Evolutionary conservation across 2,888 invertebrate genomes (phyloP), one percentile per base, ranked within the genome.

Genomic region (Esperia sulphurella): DNA sequence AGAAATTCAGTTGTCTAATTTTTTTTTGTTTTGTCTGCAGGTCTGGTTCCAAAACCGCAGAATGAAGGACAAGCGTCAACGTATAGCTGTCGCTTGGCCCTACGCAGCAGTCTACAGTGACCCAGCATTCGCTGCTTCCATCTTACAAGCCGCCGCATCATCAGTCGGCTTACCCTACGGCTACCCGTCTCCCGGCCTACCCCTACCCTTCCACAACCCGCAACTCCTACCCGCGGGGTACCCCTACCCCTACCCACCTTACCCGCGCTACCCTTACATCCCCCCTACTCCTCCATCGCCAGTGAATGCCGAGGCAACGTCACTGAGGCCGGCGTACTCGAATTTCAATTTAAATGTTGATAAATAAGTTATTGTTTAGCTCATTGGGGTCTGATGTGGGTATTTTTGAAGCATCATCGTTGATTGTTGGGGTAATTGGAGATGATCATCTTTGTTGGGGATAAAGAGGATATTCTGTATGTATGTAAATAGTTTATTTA

Each of bases 21-120:
- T n/a, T n/a, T 37, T 28, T 41, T 35, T 50, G 13, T 43, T 47
- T 81, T 76, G 63, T 63, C 59, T 37, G 82, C 91, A 97, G 96
- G 97, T 97, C 14, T 99, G 99, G 99, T 99, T 99, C 79, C 98
- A 98, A 91, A 98, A 98, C 79, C 92, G 98, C 33, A 91, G 98
- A 46, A 98, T 98, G 97, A 98, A 99, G 75, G 98, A 99, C 89
- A 99, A 99, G 70, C 92, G 99, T 0, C 98, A 99, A 74, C 91
- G 97, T 12, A 95, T 98, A 79, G 96, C 98, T 0, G 93, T 98
- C 61, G 95, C 96, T 0, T 98, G 98, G 98, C 98, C 98, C 0
- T 97, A 97, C 82, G 95, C 96, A 0, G 96, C 97, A 0, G 97
- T 98, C 49, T 97, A 97, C 85, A 94, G 96, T 29, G 98, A 98